phyloP scores from a whole-genome alignment of 64 coral and sea anemone genomes.

The Stichodactyla mertensii region DNA sequence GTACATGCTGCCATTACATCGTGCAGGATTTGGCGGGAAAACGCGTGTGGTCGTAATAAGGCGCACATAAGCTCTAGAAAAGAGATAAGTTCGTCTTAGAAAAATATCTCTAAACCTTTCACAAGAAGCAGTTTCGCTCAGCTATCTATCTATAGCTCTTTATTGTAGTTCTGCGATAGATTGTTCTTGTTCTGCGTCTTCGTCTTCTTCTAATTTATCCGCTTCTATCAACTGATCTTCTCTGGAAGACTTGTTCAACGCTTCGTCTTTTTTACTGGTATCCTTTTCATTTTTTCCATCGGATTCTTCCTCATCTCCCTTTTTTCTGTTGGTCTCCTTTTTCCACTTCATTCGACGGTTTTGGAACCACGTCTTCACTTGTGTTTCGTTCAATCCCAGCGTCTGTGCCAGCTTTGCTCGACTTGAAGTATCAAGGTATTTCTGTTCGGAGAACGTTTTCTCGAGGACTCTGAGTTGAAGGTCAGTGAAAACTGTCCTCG shows the following conservation, averaged over 20 bases:
- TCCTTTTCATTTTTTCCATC: background rate
- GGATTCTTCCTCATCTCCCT: constrained; percentile 2
- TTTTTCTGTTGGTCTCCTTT: constrained; percentile 42
- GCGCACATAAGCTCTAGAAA: background rate
- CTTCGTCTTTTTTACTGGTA: background rate
- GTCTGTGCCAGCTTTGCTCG: constrained; percentile 71
- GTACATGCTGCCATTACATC: background rate
- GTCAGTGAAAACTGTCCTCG: constrained; percentile 58
- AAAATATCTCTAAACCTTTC: background rate
- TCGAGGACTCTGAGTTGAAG: constrained; percentile 56
- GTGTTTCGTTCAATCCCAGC: constrained; percentile 53
- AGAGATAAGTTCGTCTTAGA: background rate
- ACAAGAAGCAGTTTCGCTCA: background rate
- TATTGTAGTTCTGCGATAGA: background rate
- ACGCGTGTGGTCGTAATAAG: background rate
- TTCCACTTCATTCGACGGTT: constrained; percentile 70
- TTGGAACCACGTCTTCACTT: constrained; percentile 70
- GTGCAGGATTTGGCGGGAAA: background rate
- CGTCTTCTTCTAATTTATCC: background rate
- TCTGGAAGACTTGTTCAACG: background rate
- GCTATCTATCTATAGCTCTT: background rate
- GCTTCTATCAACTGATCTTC: background rate
- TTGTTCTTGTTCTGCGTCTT: background rate
- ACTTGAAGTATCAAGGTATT: constrained; percentile 58
- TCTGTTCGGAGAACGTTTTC: constrained; percentile 64